Base-by-base conservation (phyloP, 2,888 invertebrate genomes). In the Trachelus iudaicus region DNA sequence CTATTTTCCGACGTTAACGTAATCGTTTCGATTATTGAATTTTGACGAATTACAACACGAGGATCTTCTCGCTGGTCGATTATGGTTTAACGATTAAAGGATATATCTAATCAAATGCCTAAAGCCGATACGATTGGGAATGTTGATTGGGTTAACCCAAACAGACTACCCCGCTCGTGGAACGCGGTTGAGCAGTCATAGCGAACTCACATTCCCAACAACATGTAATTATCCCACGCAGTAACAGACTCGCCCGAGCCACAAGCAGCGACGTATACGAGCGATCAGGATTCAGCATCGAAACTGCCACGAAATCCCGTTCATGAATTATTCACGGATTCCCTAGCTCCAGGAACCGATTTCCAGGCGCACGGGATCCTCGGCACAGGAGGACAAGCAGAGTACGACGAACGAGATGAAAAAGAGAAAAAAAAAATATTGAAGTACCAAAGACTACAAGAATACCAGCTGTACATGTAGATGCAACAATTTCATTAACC, bases 201-300 rank as follows among this genome's bases (percentile, higher is more conserved):
- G 81, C 76, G 80, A 81, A 82, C 77, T 81, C 80, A 78, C 80
- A 82, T 82, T 82, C 77, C 79, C 77, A 37, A 30, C 73, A 78
- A 68, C 78, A 35, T 71, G 78, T 78, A 78, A 78, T 78, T 78
- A 75, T 73, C 75, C 78, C 75, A 69, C 75, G 69, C 68, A 75
- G 56, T 35, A 68, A 31, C 33, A 31, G 71, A n/a, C 71, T 34
- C 71, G 34, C 4, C 33, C 6, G 6, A 12, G 71, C 33, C 33
- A 34, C 71, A 71, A 71, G 3, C 71, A 31, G 33, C 56, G 23
- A 56, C 56, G 56, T 56, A 56, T 56, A 71, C 34, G 12, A 31
- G 71, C 31, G 33, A 71, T 71, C 34, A 35, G 73, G 77, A 75
- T 71, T 76, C 78, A 76, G 69, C 78, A 79, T 84, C 80, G 80